Conservation (phyloP, 2,113 vertebrate species). For the Pygoscelis antarcticus region DNA sequence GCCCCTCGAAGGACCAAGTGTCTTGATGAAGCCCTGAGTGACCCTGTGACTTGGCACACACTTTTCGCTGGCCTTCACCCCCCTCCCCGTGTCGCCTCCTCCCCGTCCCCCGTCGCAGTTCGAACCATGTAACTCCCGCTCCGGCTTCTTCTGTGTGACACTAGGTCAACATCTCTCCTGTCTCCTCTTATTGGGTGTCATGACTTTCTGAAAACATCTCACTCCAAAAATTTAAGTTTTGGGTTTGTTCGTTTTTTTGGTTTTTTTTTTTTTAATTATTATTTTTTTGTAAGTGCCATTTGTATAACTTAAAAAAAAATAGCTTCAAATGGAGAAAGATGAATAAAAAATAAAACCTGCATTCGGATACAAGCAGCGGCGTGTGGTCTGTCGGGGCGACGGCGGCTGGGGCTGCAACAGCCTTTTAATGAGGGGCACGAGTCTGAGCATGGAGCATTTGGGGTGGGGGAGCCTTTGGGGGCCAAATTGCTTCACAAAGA, state of each 20-base stretch:
- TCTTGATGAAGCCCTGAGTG: conserved; percentile 20
- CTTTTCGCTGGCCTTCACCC: background rate
- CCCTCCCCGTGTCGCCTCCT: background rate
- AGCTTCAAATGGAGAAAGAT: conserved; percentile 85
- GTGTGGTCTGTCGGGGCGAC: background rate
- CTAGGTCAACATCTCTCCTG: conserved; percentile 39
- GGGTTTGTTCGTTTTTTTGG: conserved; percentile 68
- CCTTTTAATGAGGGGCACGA: background rate
- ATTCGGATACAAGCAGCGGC: conserved; percentile 65
- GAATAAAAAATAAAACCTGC: conserved; percentile 80
- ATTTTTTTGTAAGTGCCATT: conserved; percentile 93
- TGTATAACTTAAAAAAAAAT: conserved; percentile 90
- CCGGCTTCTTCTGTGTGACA: conserved; percentile 45
- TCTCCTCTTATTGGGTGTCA: conserved; percentile 50
- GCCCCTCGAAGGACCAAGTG: conserved; percentile 7
- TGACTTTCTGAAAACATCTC: conserved; percentile 72
- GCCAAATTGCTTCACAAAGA: background rate
- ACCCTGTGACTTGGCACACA: background rate
- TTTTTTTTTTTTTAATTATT: conserved; percentile 71
- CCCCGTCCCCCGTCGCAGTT: background rate
- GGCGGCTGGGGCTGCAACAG: background rate
- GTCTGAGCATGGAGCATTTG: accelerated
- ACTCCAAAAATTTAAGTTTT: conserved; percentile 68
- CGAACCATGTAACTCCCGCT: background rate
- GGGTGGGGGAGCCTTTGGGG: background rate